Percentiles rank a stretch among this genome's conserved stretches.
These are phyloP conservation scores for Etia nguti DNA, from an alignment of 2,113 vertebrate species.

Conservation along the genomic window DNA sequence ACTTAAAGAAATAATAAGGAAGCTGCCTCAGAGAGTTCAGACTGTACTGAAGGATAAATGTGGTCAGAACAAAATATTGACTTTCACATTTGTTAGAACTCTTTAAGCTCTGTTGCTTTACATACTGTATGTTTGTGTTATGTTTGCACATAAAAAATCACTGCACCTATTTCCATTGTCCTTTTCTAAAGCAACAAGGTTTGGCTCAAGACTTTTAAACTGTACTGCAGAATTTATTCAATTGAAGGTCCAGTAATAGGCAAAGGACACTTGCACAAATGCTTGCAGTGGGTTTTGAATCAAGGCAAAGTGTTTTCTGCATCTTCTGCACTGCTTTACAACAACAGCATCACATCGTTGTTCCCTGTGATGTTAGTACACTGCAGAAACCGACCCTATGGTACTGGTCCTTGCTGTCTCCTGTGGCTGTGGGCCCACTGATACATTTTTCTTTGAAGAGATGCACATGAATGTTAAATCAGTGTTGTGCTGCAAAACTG, in stretches of 20 bases:
- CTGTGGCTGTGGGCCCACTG: neutral
- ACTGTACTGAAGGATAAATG: neutral
- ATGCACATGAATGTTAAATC: neutral
- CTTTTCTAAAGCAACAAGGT: neutral
- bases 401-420: neutral
- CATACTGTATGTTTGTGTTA: neutral
- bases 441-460: neutral
- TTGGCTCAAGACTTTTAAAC: neutral
- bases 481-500: neutral
- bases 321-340: neutral
- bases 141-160: neutral
- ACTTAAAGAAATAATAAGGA: neutral
- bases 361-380: rapidly evolving
- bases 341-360: neutral
- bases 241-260: neutral
- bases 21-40: neutral
- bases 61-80: neutral
- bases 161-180: neutral
- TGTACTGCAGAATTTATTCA: neutral
- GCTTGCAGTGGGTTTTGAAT: neutral
- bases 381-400: neutral
- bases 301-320: neutral
- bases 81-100: no score
- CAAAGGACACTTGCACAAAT: neutral
- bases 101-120: neutral